These are phyloP conservation scores for Musca domestica DNA, from an alignment of 1,140 invertebrate species.

Conservation along the genomic window DNA sequence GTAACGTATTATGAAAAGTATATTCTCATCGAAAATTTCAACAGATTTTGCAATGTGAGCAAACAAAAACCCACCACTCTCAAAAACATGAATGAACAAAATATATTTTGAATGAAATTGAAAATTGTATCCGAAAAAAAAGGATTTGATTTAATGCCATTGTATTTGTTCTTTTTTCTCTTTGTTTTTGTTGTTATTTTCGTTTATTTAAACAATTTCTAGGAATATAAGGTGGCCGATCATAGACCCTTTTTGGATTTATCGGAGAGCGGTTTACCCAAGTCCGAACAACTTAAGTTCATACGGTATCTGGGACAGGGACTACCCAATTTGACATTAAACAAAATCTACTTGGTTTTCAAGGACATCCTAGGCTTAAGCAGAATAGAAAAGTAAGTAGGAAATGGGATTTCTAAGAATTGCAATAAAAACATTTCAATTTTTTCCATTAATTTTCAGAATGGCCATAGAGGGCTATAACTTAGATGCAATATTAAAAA, in stretches of 20 bases:
- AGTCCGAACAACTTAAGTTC: slow-evolving; percentile 54
- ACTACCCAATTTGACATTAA: slow-evolving; percentile 52
- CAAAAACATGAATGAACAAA: not conserved
- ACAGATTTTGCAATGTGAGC: slow-evolving; percentile 55
- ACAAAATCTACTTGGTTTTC: slow-evolving; percentile 52
- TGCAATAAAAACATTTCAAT: not conserved
- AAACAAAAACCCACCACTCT: slow-evolving; percentile 31
- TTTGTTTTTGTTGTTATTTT: not conserved
- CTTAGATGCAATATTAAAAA: slow-evolving; percentile 46
- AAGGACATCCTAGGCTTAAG: slow-evolving; percentile 44
- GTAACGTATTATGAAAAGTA: slow-evolving; percentile 55
- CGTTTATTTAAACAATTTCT: not conserved
- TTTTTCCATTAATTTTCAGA: slow-evolving; percentile 23
- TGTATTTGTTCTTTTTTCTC: not conserved
- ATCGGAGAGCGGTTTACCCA: slow-evolving; percentile 54
- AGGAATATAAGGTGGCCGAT: slow-evolving; percentile 55
- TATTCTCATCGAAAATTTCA: slow-evolving; percentile 54
- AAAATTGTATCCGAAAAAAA: too few relatives aligned
- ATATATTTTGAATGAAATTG: not conserved
- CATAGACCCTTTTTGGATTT: slow-evolving; percentile 55
- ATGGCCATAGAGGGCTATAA: slow-evolving; percentile 41
- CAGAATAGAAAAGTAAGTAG: slow-evolving; percentile 47
- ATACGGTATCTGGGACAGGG: slow-evolving; percentile 54
- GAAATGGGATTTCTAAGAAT: not conserved
- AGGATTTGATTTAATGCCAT: not conserved